Evolutionary conservation across 2,113 vertebrate species (phyloP).

Genomic region (Eidolon helvum): DNA sequence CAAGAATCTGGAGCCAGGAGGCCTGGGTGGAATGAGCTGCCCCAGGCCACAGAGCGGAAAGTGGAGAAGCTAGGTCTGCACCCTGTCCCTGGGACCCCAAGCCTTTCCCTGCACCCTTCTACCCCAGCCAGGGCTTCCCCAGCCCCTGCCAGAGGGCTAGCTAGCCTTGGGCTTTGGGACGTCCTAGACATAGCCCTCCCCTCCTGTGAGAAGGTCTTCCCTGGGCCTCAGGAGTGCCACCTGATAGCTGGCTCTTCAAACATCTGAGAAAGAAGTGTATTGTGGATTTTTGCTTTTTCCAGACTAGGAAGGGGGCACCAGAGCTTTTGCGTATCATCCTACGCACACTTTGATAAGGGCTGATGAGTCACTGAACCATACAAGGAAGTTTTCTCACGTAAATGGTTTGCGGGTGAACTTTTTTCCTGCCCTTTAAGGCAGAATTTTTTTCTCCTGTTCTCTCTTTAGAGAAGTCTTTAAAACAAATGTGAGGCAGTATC

Average conservation of each 20-base stretch:
- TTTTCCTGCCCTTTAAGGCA: constrained; percentile 60
- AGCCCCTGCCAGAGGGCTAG: background rate
- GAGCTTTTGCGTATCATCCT: constrained; percentile 44
- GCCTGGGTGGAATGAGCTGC: background rate
- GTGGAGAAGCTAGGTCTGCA: background rate
- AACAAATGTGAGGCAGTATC: constrained; percentile 63
- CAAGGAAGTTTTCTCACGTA: constrained; percentile 49
- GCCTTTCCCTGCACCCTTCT: background rate
- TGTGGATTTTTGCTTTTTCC: constrained; percentile 38
- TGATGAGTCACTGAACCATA: constrained; percentile 76
- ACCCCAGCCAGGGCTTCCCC: background rate
- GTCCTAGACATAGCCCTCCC: no score
- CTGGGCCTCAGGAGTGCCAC: background rate
- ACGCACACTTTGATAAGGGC: constrained; percentile 71
- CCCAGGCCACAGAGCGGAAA: background rate
- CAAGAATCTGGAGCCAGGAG: background rate
- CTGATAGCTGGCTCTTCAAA: background rate
- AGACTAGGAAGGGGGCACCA: background rate
- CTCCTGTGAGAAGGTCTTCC: background rate
- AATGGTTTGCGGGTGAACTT: constrained; percentile 41
- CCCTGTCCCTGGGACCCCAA: background rate
- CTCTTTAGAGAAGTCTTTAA: background rate
- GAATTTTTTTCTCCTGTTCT: background rate
- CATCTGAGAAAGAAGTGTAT: background rate
- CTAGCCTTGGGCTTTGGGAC: background rate